Conservation (phyloP, 2,797 vertebrate genomes). For the Liparis tanakae region DNA sequence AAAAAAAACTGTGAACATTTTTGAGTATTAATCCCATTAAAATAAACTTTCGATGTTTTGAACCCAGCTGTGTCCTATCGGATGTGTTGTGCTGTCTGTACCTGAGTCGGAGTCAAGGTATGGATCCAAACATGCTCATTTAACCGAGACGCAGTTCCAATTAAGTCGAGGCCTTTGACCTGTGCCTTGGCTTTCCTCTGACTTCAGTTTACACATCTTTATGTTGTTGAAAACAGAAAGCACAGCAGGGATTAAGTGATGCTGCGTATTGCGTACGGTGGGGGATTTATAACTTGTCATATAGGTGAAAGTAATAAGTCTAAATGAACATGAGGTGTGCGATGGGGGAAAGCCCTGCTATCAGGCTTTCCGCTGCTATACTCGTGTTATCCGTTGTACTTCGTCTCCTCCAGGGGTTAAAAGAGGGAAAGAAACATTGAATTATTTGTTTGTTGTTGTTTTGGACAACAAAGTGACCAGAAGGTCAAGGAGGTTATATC, state of each 20-base stretch:
- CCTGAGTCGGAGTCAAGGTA: slow-evolving; percentile 25
- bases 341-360: not conserved
- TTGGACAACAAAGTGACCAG: not conserved
- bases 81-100: slow-evolving; percentile 4
- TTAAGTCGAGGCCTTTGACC: slow-evolving; percentile 54
- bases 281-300: not conserved
- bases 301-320: not conserved
- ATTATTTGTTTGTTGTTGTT: not conserved
- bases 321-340: not conserved
- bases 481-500: not conserved
- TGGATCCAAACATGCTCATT: slow-evolving; percentile 39
- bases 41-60: slow-evolving; percentile 9
- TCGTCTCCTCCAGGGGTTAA: not conserved
- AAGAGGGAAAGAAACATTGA: not conserved
- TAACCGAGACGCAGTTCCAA: slow-evolving; percentile 38
- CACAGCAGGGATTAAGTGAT: slow-evolving; percentile 6
- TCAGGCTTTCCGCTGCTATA: not conserved
- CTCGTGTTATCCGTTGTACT: not conserved
- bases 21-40: not conserved
- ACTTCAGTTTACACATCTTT: slow-evolving; percentile 29
- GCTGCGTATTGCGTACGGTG: not conserved
- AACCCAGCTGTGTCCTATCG: slow-evolving; percentile 3
- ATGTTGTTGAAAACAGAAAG: slow-evolving; percentile 16
- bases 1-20: not conserved
- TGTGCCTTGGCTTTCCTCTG: slow-evolving; percentile 29